Base-by-base conservation (phyloP, 2,113 vertebrate species). In the Scomber japonicus region DNA sequence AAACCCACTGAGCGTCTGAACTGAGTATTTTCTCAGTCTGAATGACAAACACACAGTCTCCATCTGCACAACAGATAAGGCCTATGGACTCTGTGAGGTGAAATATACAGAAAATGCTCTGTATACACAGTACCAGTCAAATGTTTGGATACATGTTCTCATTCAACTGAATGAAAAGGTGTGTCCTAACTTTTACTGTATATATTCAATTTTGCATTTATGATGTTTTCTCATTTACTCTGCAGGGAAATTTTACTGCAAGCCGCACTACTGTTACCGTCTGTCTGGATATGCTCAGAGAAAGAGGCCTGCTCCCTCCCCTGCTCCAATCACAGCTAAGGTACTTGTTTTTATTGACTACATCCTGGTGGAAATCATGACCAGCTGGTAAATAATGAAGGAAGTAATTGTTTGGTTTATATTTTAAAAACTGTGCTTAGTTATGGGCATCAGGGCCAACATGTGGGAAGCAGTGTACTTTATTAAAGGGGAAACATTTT, bases 191-290 rank as follows among this genome's bases (percentile, higher is more conserved):
- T 40, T 44, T 1, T 30, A 19, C 2, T 45, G 3, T 11, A 1
- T 51, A 11, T 24, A 0, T 49, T 21, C 21, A 48, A 75, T 45
- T 15, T 5, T 54, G 10, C 2, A 4, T 64, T 66, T 17, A 30
- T 8, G 57, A 4, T 45, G 0, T 62, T 64, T 70, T 21, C 8
- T 51, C 21, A 24, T 45, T 27, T 40, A 35, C 31, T 61, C 11
- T 87, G 7, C 92, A 99, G 98, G 97, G 75, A 99, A 99, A 91
- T 99, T 99, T 94, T 99, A 99, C 94, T 99, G 98, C 93, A 99
- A 99, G 87, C 97, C 98, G 12, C 98, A 99, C 94, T 99, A 97
- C 94, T 98, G 97, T 82, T 97, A 99, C 74, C 96, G 98, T 19
- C 95, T 97, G 44, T 99, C 97, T 5, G 96, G 97, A 70, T 96